Conservation (phyloP, 2,888 invertebrate genomes). For the Sesia apiformis region DNA sequence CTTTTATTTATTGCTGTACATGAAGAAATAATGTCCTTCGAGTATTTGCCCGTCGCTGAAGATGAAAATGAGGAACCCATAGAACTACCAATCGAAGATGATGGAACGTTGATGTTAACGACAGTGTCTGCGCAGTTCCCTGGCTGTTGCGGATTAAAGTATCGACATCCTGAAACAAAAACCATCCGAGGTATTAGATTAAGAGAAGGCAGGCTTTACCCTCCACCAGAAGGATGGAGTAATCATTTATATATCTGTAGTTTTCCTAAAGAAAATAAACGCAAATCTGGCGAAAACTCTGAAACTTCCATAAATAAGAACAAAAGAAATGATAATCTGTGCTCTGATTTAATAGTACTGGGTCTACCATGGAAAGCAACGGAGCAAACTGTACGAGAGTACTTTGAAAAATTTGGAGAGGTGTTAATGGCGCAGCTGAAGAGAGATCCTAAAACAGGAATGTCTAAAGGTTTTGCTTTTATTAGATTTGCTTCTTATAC, state of each 20-base stretch:
- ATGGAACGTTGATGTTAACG: constrained; percentile 92
- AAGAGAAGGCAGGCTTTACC: constrained; percentile 92
- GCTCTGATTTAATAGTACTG: constrained; percentile 98
- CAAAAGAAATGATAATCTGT: constrained; percentile 94
- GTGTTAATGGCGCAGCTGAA: constrained; percentile 98
- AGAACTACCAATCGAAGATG: constrained; percentile 96
- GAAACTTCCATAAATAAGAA: constrained; percentile 91
- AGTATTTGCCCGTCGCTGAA: constrained; percentile 94
- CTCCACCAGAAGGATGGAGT: constrained; percentile 93
- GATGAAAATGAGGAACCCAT: constrained; percentile 98
- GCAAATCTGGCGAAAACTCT: constrained; percentile 93
- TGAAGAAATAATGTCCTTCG: constrained; percentile 74
- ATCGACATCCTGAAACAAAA: constrained; percentile 93
- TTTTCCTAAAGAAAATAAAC: constrained; percentile 93
- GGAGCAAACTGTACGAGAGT: constrained; percentile 95
- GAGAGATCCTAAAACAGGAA: constrained; percentile 91
- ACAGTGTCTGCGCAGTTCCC: constrained; percentile 98
- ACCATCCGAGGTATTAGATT: constrained; percentile 92
- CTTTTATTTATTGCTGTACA: constrained; percentile 57
- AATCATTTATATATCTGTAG: constrained; percentile 83
- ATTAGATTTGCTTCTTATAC: constrained; percentile 96
- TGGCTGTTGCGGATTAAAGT: constrained; percentile 96
- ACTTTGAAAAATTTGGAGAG: constrained; percentile 98
- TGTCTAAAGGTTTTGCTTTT: constrained; percentile 99
- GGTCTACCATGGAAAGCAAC: constrained; percentile 98